Conservation (phyloP, 2,888 invertebrate species). For the Erpobdella octoculata region DNA sequence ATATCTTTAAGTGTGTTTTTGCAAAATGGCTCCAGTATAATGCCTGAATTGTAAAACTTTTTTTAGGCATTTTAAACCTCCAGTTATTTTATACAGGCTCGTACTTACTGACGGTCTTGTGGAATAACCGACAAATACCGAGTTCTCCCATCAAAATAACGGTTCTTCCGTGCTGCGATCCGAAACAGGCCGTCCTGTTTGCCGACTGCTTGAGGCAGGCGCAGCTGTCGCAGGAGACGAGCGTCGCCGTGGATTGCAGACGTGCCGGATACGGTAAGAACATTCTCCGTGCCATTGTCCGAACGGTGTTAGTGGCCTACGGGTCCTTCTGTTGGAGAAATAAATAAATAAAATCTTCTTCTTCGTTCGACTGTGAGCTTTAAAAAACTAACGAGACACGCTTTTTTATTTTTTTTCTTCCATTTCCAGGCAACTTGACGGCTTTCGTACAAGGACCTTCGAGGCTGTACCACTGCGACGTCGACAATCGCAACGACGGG, state of each 20-base stretch:
- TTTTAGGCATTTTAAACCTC: not conserved
- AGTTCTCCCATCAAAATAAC: constrained; percentile 69
- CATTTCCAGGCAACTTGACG: constrained; percentile 69
- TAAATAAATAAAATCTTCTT: too few relatives aligned
- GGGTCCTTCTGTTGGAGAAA: too few relatives aligned
- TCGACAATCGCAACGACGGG: constrained; percentile 94
- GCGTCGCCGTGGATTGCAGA: constrained; percentile 92
- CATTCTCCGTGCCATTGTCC: too few relatives aligned
- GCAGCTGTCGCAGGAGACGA: constrained; percentile 85
- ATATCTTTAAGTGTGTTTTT: not conserved
- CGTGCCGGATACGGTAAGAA: constrained; percentile 66
- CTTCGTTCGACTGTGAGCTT: too few relatives aligned
- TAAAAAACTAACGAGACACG: too few relatives aligned
- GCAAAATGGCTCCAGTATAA: not conserved
- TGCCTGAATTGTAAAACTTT: not conserved
- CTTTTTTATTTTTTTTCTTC: not conserved
- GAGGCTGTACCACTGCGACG: constrained; percentile 91
- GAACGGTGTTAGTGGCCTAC: too few relatives aligned
- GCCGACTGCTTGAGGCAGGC: constrained; percentile 88
- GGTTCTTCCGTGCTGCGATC: constrained; percentile 47
- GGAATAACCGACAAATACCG: constrained; percentile 71
- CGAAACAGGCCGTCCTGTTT: constrained; percentile 63
- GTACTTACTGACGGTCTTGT: constrained; percentile 78
- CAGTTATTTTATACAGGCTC: constrained; percentile 44
- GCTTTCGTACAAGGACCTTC: constrained; percentile 89